phyloP scores from a whole-genome alignment of 2,797 vertebrate species.

The Ambastaia sidthimunki region DNA sequence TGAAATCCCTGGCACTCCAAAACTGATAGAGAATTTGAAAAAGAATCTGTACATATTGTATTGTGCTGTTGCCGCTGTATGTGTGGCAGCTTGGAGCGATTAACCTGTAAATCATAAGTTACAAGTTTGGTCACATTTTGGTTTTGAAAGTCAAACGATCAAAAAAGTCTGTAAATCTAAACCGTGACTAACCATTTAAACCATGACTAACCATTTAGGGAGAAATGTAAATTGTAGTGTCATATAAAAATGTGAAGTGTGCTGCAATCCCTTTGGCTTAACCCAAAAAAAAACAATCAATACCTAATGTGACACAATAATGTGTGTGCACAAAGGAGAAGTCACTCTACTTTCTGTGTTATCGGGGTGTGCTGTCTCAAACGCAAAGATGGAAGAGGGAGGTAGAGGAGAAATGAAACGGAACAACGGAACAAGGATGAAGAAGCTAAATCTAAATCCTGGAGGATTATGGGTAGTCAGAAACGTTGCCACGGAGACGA shows the following conservation, averaged over 20 bases:
- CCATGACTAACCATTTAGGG: constrained; percentile 42
- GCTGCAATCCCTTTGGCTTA: constrained; percentile 41
- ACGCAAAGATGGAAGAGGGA: constrained; percentile 31
- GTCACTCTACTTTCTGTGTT: constrained; percentile 67
- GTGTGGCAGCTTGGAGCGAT: constrained; percentile 47
- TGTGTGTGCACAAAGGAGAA: constrained; percentile 48
- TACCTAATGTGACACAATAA: constrained; percentile 33
- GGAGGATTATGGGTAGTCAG: constrained; percentile 46
- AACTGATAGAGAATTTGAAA: constrained; percentile 56
- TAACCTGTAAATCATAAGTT: constrained; percentile 59
- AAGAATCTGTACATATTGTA: constrained; percentile 64
- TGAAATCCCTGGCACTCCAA: constrained; percentile 54
- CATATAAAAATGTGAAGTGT: constrained; percentile 50
- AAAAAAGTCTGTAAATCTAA: constrained; percentile 32
- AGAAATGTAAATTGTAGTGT: constrained; percentile 29
- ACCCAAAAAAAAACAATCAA: constrained; percentile 34
- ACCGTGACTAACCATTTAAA: constrained; percentile 46
- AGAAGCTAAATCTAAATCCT: constrained; percentile 31
- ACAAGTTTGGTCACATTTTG: constrained; percentile 66
- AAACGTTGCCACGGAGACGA: constrained; percentile 55
- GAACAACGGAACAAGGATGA: neutral
- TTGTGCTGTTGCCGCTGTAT: constrained; percentile 48
- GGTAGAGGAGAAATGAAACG: constrained; percentile 21
- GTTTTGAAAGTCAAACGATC: constrained; percentile 44
- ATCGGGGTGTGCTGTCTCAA: constrained; percentile 50